These are phyloP conservation scores for Drosophila tanythrix DNA, from an alignment of 2,888 invertebrate genomes.

Conservation along the genomic window DNA sequence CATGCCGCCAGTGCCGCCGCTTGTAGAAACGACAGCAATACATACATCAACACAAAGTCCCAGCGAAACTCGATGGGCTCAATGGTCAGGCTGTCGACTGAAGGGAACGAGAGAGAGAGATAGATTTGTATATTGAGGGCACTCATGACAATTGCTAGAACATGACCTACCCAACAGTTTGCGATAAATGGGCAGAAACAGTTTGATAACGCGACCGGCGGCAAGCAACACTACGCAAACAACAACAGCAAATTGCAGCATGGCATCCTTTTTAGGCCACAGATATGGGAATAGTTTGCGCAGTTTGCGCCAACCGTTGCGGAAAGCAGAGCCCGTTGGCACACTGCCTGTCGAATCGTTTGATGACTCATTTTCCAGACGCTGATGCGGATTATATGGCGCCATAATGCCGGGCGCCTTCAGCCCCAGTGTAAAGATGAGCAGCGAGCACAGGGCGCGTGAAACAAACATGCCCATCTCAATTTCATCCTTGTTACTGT, in stretches of 20 bases:
- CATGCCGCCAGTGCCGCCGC: slow-evolving; percentile 96
- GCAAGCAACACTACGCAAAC: slow-evolving; percentile 91
- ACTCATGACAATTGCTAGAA: slow-evolving; percentile 2
- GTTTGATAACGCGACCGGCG: slow-evolving; percentile 93
- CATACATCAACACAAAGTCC: slow-evolving; percentile 95
- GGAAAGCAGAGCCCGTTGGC: slow-evolving; percentile 89
- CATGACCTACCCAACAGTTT: slow-evolving; percentile 92
- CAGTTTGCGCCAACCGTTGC: slow-evolving; percentile 91
- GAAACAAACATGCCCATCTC: slow-evolving; percentile 95
- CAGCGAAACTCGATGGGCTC: slow-evolving; percentile 90
- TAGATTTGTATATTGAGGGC: slow-evolving; percentile 16
- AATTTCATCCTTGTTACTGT: slow-evolving; percentile 90
- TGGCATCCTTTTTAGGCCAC: slow-evolving; percentile 94
- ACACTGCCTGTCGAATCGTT: slow-evolving; percentile 58
- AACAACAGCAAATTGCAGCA: slow-evolving; percentile 92
- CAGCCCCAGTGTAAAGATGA: slow-evolving; percentile 93
- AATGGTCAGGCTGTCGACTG: slow-evolving; percentile 92
- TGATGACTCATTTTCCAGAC: slow-evolving; percentile 85
- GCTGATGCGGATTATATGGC: slow-evolving; percentile 83
- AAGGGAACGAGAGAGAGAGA: not conserved
- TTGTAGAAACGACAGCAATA: slow-evolving; percentile 95
- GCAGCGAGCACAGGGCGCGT: slow-evolving; percentile 91
- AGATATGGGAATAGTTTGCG: slow-evolving; percentile 94
- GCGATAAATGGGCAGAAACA: slow-evolving; percentile 96
- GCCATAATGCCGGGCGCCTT: slow-evolving; percentile 93